phyloP scores from a whole-genome alignment of 2,888 invertebrate species.

The Standfussiana lucernea region DNA sequence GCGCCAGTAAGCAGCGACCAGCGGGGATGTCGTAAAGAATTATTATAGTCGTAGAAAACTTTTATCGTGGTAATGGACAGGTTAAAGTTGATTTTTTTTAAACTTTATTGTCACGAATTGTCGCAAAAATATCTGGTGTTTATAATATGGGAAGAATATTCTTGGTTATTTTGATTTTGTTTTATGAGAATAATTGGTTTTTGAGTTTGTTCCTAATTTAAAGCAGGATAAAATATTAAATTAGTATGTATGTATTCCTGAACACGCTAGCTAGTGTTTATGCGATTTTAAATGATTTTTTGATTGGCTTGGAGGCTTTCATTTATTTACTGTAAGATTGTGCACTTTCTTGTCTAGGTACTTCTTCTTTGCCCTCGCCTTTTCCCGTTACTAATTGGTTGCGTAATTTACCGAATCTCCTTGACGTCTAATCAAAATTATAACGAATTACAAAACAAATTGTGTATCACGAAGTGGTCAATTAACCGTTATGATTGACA shows the following conservation, averaged over 20 bases:
- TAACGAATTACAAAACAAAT: background rate
- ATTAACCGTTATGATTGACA: constrained; percentile 24
- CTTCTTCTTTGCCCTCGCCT: no score
- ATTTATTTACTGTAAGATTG: background rate
- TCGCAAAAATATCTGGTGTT: background rate
- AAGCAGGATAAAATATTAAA: background rate
- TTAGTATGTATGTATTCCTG: background rate
- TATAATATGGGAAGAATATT: background rate
- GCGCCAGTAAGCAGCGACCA: constrained; percentile 45
- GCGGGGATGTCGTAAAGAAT: constrained; percentile 58
- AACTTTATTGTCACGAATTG: background rate
- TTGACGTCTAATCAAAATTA: background rate
- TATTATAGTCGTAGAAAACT: constrained; percentile 58
- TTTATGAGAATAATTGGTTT: background rate
- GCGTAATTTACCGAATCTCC: background rate
- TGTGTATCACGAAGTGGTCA: constrained; percentile 11
- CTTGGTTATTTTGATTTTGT: background rate
- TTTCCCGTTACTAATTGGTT: no score
- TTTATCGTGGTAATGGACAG: constrained; percentile 47
- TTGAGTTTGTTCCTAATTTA: background rate
- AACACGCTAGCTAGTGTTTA: background rate
- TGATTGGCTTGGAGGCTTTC: background rate
- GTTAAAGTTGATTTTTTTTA: constrained; percentile 1
- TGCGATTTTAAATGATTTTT: background rate
- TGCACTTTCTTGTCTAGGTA: no score